These are phyloP conservation scores for Gyrodactylus salaris DNA, from an alignment of 1,140 invertebrate genomes.

Conservation along the genomic window DNA sequence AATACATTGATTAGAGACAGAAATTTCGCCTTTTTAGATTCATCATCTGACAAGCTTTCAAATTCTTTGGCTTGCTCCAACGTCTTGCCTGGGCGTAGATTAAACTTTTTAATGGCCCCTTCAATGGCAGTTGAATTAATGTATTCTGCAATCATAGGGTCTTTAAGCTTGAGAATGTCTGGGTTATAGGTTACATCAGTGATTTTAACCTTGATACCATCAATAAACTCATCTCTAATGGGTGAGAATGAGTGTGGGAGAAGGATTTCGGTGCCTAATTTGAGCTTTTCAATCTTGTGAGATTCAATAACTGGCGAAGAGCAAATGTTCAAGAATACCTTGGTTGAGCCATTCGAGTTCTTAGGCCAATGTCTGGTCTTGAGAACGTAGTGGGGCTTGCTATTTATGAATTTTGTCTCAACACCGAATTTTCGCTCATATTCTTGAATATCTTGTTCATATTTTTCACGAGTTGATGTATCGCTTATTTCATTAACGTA, in stretches of 20 bases:
- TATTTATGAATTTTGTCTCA: background rate
- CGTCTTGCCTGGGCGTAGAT: background rate
- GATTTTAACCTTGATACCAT: background rate
- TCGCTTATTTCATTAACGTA: background rate
- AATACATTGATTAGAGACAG: background rate
- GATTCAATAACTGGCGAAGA: background rate
- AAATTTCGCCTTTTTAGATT: background rate
- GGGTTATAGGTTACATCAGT: background rate
- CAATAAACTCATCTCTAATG: background rate
- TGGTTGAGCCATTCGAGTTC: background rate
- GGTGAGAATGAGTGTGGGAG: background rate
- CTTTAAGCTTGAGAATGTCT: background rate
- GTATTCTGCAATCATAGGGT: background rate
- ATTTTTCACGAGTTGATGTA: background rate
- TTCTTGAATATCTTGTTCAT: background rate
- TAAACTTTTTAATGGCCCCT: background rate
- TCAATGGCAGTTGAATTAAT: background rate
- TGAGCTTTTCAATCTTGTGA: background rate
- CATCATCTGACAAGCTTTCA: background rate
- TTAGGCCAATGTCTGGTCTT: background rate
- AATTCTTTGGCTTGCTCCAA: background rate
- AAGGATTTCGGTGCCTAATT: background rate
- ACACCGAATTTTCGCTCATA: background rate
- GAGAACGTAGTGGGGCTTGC: background rate
- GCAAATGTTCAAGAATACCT: background rate